phyloP scores from a whole-genome alignment of 1,140 invertebrate genomes.

The Radopholus similis region DNA sequence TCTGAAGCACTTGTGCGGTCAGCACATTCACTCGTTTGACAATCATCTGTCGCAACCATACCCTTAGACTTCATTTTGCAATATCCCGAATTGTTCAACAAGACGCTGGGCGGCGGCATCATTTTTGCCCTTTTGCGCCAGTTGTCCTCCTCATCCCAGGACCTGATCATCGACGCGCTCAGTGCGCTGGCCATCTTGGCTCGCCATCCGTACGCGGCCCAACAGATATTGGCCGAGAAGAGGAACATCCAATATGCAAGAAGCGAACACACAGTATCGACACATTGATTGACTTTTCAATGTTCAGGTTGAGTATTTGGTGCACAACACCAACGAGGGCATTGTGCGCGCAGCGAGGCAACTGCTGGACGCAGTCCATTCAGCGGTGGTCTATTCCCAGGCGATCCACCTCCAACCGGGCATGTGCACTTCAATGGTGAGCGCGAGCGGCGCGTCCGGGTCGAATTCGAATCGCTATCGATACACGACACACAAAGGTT shows the following conservation, averaged over 20 bases:
- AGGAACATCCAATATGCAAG: not conserved
- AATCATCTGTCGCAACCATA: not conserved
- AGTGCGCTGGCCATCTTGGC: not conserved
- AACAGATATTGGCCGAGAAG: not conserved
- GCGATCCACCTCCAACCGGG: not conserved
- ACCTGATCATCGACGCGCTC: constrained; percentile 7
- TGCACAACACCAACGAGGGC: constrained; percentile 5
- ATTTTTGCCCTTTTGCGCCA: constrained; percentile 1
- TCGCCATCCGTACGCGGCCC: constrained; percentile 1
- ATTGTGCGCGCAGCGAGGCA: constrained; percentile 9
- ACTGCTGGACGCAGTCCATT: constrained; percentile 5
- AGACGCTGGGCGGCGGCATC: not conserved
- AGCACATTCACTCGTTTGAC: not conserved
- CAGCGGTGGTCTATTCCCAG: not conserved
- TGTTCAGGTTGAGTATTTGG: not conserved
- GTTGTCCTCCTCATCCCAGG: constrained; percentile 3
- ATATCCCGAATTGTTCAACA: constrained; percentile 1
- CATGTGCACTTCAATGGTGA: not conserved
- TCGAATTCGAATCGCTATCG: not conserved
- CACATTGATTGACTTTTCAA: too few relatives aligned
- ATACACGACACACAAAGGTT: too few relatives aligned
- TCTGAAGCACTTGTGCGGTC: constrained; percentile 11
- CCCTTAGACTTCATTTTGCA: constrained; percentile 9
- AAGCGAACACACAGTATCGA: too few relatives aligned
- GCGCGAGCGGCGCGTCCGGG: not conserved